phyloP scores from a whole-genome alignment of 2,797 vertebrate species.

The Stomatorhinus walkeri region DNA sequence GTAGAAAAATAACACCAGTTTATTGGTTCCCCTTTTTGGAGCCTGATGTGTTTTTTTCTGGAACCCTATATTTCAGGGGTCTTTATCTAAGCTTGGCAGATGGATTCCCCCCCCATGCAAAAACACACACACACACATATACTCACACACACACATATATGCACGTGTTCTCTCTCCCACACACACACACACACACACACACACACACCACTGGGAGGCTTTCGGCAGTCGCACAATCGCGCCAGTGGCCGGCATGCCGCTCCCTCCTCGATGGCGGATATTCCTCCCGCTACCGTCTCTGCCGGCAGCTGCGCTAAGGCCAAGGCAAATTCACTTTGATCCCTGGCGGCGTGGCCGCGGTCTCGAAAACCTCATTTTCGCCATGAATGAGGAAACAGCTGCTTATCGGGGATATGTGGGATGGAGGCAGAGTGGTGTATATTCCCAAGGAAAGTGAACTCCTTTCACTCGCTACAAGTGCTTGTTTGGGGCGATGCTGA shows the following conservation, averaged over 20 bases:
- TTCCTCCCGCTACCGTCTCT: constrained; percentile 56
- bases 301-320: constrained; percentile 37
- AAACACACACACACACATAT: constrained; percentile 34
- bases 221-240: constrained; percentile 55
- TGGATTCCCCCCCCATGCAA: constrained; percentile 53
- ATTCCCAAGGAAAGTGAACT: background rate
- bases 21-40: background rate
- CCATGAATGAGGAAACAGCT: constrained; percentile 39
- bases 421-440: background rate
- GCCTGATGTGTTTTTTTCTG: background rate
- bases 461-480: background rate
- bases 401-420: constrained; percentile 39
- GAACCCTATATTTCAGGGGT: constrained; percentile 52
- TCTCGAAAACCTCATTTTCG: constrained; percentile 32
- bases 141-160: constrained; percentile 29
- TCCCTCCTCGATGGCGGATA: constrained; percentile 59
- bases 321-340: constrained; percentile 37
- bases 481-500: background rate
- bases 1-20: background rate
- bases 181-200: constrained; percentile 49
- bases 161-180: constrained; percentile 50
- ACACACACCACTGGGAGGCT: constrained; percentile 37
- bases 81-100: constrained; percentile 58
- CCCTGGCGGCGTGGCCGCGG: constrained; percentile 30
- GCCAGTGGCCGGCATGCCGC: constrained; percentile 46